A percentile compares a stretch with the other conserved stretches of the same genome.
phyloP scores from a whole-genome alignment of 37 sponge, comb jelly and placozoan genomes.

The Theonella swinhoei region DNA sequence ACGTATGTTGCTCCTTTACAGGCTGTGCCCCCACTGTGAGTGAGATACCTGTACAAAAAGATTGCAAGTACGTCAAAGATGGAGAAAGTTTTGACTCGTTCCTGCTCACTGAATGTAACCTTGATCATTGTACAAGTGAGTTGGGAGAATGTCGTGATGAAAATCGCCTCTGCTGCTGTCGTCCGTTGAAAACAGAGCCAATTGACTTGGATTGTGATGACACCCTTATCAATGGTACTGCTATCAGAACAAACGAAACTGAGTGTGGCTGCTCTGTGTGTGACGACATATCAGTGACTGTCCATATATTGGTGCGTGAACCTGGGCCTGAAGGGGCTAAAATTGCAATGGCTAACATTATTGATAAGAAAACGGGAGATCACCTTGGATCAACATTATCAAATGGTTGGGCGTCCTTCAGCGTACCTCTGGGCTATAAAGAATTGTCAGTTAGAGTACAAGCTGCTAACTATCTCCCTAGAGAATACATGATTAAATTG shows the following conservation, averaged over 20 bases:
- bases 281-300: slow-evolving; percentile 12
- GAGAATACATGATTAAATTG: not conserved
- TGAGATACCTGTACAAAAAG: too few species aligned
- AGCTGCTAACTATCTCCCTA: slow-evolving; percentile 2
- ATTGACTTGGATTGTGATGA: not conserved
- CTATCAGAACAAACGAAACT: not conserved
- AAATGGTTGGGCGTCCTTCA: not conserved
- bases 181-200: not conserved
- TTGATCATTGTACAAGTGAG: not conserved
- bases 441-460: not conserved
- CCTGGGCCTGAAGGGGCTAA: not conserved
- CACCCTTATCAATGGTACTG: not conserved
- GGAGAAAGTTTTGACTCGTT: not conserved
- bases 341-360: slow-evolving; percentile 8
- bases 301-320: not conserved
- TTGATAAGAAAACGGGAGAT: not conserved
- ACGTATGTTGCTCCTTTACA: too few species aligned
- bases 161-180: slow-evolving; percentile 14
- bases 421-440: not conserved
- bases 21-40: too few species aligned
- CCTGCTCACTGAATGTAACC: not conserved
- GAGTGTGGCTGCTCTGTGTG: slow-evolving; percentile 23
- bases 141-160: not conserved
- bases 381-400: slow-evolving; percentile 13
- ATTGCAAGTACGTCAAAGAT: slow-evolving; percentile 7